Conservation (phyloP, 2,797 vertebrate genomes). For the Echiichthys vipera region DNA sequence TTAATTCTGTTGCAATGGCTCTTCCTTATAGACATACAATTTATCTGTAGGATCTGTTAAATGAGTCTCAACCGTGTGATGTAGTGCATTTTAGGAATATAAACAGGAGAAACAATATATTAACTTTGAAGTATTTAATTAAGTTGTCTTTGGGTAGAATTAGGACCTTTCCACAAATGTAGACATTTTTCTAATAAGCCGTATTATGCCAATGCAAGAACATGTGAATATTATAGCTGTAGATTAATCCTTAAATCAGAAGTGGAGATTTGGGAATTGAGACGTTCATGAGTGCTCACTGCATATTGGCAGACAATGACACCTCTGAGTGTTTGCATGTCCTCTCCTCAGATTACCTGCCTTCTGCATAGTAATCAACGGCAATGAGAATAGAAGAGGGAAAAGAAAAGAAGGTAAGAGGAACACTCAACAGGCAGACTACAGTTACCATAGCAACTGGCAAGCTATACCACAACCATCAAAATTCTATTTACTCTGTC, state of each 20-base stretch:
- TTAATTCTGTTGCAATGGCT: not conserved
- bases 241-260: slow-evolving; percentile 14
- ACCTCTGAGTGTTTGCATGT: slow-evolving; percentile 39
- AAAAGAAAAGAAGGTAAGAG: slow-evolving; percentile 18
- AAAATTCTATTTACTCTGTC: slow-evolving; percentile 68
- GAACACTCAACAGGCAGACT: slow-evolving; percentile 52
- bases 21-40: too few relatives aligned
- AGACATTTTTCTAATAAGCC: slow-evolving; percentile 13
- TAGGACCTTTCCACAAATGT: not conserved
- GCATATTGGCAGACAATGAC: slow-evolving; percentile 48
- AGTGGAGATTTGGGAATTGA: slow-evolving; percentile 7
- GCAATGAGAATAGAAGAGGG: slow-evolving; percentile 45
- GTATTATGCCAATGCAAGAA: not conserved
- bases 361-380: slow-evolving; percentile 54
- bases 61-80: not conserved
- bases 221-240: not conserved
- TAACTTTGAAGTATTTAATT: slow-evolving; percentile 9
- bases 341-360: slow-evolving; percentile 46
- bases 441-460: slow-evolving; percentile 73
- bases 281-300: slow-evolving; percentile 22
- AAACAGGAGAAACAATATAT: slow-evolving; percentile 1
- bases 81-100: not conserved
- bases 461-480: slow-evolving; percentile 59
- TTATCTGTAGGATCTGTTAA: too few relatives aligned
- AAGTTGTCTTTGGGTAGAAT: slow-evolving; percentile 2